These are phyloP conservation scores for Eidolon dupreanum DNA, from an alignment of 2,797 vertebrate species.

Conservation along the genomic window DNA sequence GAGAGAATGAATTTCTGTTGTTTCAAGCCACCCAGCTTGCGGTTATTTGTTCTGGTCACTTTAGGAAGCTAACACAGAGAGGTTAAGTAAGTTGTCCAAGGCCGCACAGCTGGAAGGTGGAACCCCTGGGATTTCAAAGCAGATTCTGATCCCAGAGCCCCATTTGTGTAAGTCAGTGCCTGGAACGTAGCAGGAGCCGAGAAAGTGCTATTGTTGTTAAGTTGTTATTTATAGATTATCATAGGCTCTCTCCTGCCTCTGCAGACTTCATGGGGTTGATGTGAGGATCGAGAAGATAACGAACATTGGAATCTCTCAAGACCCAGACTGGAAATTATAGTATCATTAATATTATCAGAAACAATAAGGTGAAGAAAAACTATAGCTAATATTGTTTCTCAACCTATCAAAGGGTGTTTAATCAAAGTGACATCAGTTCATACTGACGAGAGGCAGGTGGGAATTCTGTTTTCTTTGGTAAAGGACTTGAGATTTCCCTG, in stretches of 20 bases:
- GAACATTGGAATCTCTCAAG: not conserved
- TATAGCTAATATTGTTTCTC: not conserved
- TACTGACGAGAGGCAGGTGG: not conserved
- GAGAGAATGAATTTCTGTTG: not conserved
- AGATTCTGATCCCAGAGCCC: not conserved
- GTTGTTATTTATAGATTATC: not conserved
- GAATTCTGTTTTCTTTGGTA: not conserved
- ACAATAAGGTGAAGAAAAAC: not conserved
- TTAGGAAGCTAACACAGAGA: not conserved
- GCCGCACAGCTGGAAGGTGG: not conserved
- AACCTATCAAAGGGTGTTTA: not conserved
- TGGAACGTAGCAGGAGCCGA: not conserved
- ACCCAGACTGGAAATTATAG: constrained; percentile 5
- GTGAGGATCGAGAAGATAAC: not conserved
- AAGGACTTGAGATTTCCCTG: not conserved
- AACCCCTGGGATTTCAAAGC: not conserved
- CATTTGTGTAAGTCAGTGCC: not conserved
- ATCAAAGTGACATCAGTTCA: not conserved
- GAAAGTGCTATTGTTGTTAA: rapidly evolving
- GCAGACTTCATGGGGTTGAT: not conserved
- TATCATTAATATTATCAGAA: not conserved
- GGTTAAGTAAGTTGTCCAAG: not conserved
- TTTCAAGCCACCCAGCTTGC: not conserved
- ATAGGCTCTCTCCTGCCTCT: not conserved
- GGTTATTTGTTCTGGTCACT: not conserved